Evolutionary conservation across 2,888 invertebrate genomes (phyloP).

Genomic region (Protonemura montana): DNA sequence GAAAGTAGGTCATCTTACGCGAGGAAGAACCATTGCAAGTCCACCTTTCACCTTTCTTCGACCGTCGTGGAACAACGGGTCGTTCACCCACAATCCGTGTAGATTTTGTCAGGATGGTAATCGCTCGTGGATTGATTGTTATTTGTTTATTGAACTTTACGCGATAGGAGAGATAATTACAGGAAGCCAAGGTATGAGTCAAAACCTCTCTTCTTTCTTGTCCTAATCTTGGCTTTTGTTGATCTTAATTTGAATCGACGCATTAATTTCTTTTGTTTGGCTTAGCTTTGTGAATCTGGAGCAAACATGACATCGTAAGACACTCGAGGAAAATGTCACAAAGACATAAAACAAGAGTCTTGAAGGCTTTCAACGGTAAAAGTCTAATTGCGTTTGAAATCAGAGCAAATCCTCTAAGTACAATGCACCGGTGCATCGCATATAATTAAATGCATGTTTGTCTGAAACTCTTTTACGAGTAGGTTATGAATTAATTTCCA

Average conservation of each 20-base stretch:
- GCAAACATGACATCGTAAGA: background rate
- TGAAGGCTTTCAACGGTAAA: background rate
- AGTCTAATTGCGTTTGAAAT: background rate
- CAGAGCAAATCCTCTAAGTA: background rate
- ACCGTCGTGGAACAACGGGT: background rate
- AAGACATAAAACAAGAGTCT: background rate
- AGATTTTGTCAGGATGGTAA: too few relatives aligned
- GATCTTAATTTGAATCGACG: too few relatives aligned
- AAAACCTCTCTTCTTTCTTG: too few relatives aligned
- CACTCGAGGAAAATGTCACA: background rate
- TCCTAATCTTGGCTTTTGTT: too few relatives aligned
- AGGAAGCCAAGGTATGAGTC: too few relatives aligned
- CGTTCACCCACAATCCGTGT: background rate
- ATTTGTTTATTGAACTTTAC: too few relatives aligned
- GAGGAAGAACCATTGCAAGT: background rate
- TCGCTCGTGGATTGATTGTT: too few relatives aligned
- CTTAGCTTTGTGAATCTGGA: background rate
- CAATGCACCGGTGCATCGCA: too few relatives aligned
- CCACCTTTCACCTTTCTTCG: slow-evolving; percentile 40
- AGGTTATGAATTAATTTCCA: too few relatives aligned
- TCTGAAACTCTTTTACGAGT: too few relatives aligned
- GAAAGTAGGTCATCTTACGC: slow-evolving; percentile 22
- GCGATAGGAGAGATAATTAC: too few relatives aligned
- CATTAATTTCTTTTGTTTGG: background rate
- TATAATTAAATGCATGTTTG: too few relatives aligned